Evolutionary conservation across 2,797 vertebrate species (phyloP).

Genomic region (Myiotriccus ornatus): DNA sequence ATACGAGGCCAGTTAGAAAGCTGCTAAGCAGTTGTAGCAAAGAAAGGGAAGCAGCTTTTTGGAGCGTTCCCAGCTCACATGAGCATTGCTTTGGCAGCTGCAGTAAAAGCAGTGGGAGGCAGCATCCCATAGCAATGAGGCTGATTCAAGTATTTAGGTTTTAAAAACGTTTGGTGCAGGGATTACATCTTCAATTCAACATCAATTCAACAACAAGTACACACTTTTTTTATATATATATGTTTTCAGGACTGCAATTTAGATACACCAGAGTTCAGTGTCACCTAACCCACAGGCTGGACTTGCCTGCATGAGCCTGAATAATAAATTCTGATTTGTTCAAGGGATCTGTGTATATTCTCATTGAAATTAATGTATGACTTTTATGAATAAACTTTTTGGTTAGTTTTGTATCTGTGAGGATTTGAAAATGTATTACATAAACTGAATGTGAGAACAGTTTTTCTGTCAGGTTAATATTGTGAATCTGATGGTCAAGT

Average conservation of each 20-base stretch:
- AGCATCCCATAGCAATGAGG: constrained; percentile 50
- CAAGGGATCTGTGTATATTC: neutral
- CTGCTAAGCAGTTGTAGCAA: neutral
- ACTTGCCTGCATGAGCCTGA: neutral
- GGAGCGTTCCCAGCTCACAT: constrained; percentile 20
- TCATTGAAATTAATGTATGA: neutral
- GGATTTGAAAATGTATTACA: neutral
- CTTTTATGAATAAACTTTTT: neutral
- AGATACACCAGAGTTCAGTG: neutral
- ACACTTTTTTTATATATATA: neutral
- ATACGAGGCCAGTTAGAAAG: neutral
- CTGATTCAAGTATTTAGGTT: neutral
- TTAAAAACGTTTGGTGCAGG: neutral
- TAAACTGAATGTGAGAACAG: neutral
- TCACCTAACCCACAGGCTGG: neutral
- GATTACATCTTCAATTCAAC: neutral
- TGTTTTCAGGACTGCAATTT: neutral
- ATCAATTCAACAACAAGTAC: neutral
- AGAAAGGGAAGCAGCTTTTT: constrained; percentile 43
- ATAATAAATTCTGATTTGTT: neutral
- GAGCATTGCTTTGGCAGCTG: constrained; percentile 33
- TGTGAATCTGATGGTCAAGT: neutral
- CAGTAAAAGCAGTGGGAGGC: constrained; percentile 30
- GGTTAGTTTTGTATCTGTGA: neutral
- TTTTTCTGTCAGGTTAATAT: neutral